Evolutionary conservation across 2,113 vertebrate species (phyloP).

Genomic region (Hippolais icterina): DNA sequence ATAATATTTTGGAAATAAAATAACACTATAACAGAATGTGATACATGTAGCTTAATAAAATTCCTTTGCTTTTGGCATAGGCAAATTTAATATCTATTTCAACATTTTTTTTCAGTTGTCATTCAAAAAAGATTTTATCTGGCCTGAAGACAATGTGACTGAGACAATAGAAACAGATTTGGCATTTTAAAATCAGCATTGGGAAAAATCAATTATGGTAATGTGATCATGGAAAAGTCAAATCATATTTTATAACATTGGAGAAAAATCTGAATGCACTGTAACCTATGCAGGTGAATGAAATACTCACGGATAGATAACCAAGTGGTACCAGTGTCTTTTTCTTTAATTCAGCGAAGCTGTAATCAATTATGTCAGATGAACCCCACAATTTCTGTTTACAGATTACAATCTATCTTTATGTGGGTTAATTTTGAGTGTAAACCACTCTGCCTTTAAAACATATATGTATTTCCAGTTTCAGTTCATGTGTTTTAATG

Average conservation of each 20-base stretch:
- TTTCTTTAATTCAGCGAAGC: not conserved
- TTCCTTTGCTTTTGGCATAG: not conserved
- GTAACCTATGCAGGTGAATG: not conserved
- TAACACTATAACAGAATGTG: not conserved
- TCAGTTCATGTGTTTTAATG: not conserved
- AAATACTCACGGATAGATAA: fast-evolving
- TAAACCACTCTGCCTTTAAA: not conserved
- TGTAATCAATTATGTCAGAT: not conserved
- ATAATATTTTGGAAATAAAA: not conserved
- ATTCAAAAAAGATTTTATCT: not conserved
- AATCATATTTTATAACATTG: not conserved
- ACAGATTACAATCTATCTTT: not conserved
- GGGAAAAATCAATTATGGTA: not conserved
- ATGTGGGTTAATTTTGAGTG: not conserved
- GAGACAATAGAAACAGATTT: not conserved
- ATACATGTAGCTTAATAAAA: not conserved
- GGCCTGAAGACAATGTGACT: not conserved
- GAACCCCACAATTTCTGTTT: not conserved
- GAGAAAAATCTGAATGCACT: not conserved
- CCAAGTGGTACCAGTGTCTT: not conserved
- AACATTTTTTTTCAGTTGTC: not conserved
- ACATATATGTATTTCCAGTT: not conserved
- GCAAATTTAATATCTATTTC: not conserved
- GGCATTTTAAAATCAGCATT: not conserved
- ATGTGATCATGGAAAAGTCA: not conserved